Conservation (phyloP, 1,140 invertebrate genomes). For the Drosophila micromelanica region DNA sequence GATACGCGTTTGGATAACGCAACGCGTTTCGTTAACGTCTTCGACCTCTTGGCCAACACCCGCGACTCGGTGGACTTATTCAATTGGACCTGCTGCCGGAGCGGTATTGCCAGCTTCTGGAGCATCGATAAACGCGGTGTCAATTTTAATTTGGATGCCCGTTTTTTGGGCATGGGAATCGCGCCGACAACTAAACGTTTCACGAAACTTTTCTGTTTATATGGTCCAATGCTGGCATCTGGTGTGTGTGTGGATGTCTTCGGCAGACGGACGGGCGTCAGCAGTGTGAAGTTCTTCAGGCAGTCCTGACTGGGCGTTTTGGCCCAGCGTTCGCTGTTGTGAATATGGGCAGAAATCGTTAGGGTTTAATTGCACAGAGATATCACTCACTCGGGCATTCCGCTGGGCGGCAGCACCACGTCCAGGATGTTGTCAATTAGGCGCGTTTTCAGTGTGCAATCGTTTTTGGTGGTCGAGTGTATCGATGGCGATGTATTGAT, state of each 20-base stretch:
- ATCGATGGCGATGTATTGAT: constrained; percentile 97
- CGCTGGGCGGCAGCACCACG: constrained; percentile 94
- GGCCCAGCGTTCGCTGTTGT: constrained; percentile 57
- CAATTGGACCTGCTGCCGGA: no score
- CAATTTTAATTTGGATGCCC: not conserved
- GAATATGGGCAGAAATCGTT: not conserved
- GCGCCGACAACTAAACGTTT: constrained; percentile 4
- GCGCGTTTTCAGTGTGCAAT: constrained; percentile 97
- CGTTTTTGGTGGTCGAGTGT: constrained; percentile 97
- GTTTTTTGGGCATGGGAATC: not conserved
- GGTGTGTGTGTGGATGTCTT: not conserved
- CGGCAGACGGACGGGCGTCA: constrained; percentile 32
- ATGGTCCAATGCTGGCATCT: no score
- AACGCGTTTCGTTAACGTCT: constrained; percentile 11
- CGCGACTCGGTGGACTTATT: not conserved
- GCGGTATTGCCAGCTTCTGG: not conserved
- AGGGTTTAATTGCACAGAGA: no score
- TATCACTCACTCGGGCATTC: constrained; percentile 92
- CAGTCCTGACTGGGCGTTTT: constrained; percentile 50
- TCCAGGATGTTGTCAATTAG: constrained; percentile 97
- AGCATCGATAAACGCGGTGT: not conserved
- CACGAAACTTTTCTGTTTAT: not conserved
- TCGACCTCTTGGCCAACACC: constrained; percentile 1
- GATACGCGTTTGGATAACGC: not conserved
- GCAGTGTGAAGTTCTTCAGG: constrained; percentile 55